Evolutionary conservation across 2,113 vertebrate genomes (phyloP), one percentile per base, ranked within the genome.

Genomic region (Rhinichthys klamathensis): DNA sequence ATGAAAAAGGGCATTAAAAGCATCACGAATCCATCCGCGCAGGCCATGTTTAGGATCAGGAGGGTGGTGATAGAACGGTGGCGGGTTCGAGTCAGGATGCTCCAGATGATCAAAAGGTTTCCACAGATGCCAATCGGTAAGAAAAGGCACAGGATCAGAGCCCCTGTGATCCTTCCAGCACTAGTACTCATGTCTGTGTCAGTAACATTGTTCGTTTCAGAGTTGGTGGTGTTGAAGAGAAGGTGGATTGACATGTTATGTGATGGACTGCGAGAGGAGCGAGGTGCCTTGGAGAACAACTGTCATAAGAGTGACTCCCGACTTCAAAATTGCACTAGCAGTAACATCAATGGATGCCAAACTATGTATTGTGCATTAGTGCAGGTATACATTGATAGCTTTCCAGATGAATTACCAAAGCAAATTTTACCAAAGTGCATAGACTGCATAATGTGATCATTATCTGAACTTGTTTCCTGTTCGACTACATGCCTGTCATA

Each of bases 91-190:
- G 89, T 93, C 72, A 94, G 72, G 79, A 97, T 93, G 78, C 96
- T 97, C 97, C 97, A 97, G 79, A 96, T 94, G 56, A 96, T 91
- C 21, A 97, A 97, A 67, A 93, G 61, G 75, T 98, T 98, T 74
- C 96, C 96, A 0, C 96, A 96, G 51, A 96, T 90, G n/a, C 97
- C 97, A 90, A 97, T 15, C 1, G 91, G 60, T 77, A 97, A 95
- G 3, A 95, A 95, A 1, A 95, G 6, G 1, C 86, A 89, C 5
- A 97, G 92, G 84, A 96, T 95, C 69, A 95, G 56, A 46, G 95
- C 90, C 2, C 91, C 92, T 41, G 85, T 0, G 0, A 75, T 25
- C 1, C 92, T 91, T 77, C 38, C 49, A 0, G 0, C 2, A 0
- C 0, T 0, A 77, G 8, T 89, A 3, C 41, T 86, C 82, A 94